These are phyloP conservation scores for Orgyia antiqua DNA, from an alignment of 2,888 invertebrate genomes.

Conservation along the genomic window DNA sequence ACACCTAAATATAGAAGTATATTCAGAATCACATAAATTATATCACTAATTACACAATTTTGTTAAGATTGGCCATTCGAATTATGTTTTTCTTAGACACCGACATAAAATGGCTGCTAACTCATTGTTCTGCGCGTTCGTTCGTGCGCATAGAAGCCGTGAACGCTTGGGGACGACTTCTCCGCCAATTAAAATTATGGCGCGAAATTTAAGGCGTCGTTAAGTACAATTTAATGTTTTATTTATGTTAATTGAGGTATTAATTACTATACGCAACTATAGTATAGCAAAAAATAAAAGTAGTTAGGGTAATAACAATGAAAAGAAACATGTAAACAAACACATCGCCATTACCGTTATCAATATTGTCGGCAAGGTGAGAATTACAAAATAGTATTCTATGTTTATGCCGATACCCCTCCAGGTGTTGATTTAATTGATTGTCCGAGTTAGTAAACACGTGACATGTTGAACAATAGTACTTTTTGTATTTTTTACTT, in stretches of 20 bases:
- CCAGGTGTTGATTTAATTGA: constrained; percentile 64
- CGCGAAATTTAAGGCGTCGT: constrained; percentile 75
- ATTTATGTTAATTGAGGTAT: constrained; percentile 36
- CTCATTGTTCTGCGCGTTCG: constrained; percentile 79
- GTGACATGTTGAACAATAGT: constrained; percentile 53
- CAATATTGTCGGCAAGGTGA: constrained; percentile 22
- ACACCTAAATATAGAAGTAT: constrained; percentile 68
- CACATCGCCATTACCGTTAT: constrained; percentile 34
- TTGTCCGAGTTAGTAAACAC: constrained; percentile 61
- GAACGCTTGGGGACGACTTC: constrained; percentile 78
- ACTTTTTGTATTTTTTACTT: constrained; percentile 40
- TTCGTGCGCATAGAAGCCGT: constrained; percentile 79
- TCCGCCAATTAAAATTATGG: constrained; percentile 78
- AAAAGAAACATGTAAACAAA: constrained; percentile 48
- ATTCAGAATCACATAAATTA: constrained; percentile 76
- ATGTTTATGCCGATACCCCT: constrained; percentile 60
- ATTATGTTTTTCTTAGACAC: constrained; percentile 79
- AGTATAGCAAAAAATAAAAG: constrained; percentile 51
- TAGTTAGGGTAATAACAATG: constrained; percentile 44
- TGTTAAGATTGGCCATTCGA: constrained; percentile 78
- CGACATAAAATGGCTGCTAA: constrained; percentile 79
- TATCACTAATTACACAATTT: constrained; percentile 78
- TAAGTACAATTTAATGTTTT: constrained; percentile 50
- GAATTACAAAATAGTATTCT: constrained; percentile 39
- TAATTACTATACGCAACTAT: constrained; percentile 36